A percentile compares a stretch with the other conserved stretches of the same genome.
These are phyloP conservation scores for Chaetops frenatus DNA, from an alignment of 2,113 vertebrate species.

Conservation along the genomic window DNA sequence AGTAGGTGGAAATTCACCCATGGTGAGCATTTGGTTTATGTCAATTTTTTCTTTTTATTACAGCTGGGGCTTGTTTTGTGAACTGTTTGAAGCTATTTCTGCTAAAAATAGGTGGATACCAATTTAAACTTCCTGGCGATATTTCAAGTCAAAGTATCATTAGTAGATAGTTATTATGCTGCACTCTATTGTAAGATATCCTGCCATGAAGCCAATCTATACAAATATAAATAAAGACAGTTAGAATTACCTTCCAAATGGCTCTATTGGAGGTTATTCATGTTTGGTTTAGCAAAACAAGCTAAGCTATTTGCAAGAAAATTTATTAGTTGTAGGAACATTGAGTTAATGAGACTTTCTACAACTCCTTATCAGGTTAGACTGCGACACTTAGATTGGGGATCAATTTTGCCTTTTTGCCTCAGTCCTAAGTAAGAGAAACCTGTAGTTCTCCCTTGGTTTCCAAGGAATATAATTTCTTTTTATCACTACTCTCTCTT, in stretches of 20 bases:
- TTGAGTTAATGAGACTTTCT: conserved; percentile 29
- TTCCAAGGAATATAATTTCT: background rate
- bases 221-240: conserved; percentile 56
- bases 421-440: conserved; percentile 1
- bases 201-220: conserved; percentile 42
- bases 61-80: conserved; percentile 53
- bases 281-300: conserved; percentile 43
- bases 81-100: conserved; percentile 59
- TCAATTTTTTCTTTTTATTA: conserved; percentile 64
- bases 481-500: background rate
- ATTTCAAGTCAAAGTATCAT: conserved; percentile 62
- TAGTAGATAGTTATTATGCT: conserved; percentile 52
- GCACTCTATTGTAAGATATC: conserved; percentile 51
- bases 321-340: background rate
- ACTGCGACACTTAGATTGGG: background rate
- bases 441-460: background rate
- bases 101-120: conserved; percentile 62
- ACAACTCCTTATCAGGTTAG: conserved; percentile 5
- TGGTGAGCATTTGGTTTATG: conserved; percentile 63
- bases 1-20: conserved; percentile 62
- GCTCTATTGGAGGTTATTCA: conserved; percentile 40
- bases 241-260: background rate
- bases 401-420: conserved; percentile 3
- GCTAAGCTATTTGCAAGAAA: conserved; percentile 37
- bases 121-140: conserved; percentile 51